phyloP scores from a whole-genome alignment of 2,113 vertebrate genomes.

The Macaca nemestrina region DNA sequence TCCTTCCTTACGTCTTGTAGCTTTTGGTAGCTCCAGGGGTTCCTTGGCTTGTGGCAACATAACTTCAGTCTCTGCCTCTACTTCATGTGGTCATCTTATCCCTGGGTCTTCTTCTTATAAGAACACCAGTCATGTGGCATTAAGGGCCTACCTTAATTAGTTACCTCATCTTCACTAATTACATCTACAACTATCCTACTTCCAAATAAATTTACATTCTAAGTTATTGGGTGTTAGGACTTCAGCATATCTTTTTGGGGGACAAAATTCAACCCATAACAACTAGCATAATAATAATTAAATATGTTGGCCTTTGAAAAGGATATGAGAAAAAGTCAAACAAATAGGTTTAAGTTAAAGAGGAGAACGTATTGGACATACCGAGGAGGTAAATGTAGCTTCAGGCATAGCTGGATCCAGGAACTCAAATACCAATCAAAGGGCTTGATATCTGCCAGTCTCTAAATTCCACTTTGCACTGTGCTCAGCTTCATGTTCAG shows the following conservation, averaged over 20 bases:
- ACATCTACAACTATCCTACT: not conserved
- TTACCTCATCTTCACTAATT: not conserved
- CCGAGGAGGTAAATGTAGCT: not conserved
- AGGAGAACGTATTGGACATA: not conserved
- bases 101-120: not conserved
- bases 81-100: not conserved
- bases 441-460: not conserved
- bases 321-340: not conserved
- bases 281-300: not conserved
- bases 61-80: not conserved
- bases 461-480: not conserved
- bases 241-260: not conserved
- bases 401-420: not conserved
- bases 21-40: no score
- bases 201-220: not conserved
- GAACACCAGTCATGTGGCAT: not conserved
- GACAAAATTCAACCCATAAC: not conserved
- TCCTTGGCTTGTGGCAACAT: not conserved
- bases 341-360: not conserved
- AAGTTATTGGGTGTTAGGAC: not conserved
- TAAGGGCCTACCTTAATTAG: not conserved
- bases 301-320: not conserved
- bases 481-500: not conserved
- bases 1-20: no score
- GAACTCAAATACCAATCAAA: not conserved